Evolutionary conservation across 1,140 invertebrate species (phyloP).

Genomic region (Drosophila funebris): DNA sequence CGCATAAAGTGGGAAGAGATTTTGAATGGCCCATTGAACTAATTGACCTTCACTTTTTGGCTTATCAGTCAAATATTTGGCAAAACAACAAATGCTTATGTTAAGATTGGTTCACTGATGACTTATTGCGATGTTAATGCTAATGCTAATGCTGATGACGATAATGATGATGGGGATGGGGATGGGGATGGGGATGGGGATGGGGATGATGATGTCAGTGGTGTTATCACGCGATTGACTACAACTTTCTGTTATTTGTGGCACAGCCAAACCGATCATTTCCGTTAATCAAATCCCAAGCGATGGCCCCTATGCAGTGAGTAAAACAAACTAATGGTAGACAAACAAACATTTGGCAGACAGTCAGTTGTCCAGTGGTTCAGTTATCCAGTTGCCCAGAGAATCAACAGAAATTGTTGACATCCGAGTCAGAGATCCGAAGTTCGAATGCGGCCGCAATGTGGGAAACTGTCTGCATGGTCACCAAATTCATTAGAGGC

Average conservation of each 20-base stretch:
- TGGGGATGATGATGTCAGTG: conserved; percentile 44
- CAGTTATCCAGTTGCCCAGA: not conserved
- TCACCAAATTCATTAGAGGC: conserved; percentile 45
- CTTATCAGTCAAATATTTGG: conserved; percentile 47
- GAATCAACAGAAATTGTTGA: conserved; percentile 36
- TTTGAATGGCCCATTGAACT: conserved; percentile 44
- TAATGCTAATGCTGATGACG: conserved; percentile 1
- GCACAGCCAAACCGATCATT: conserved; percentile 28
- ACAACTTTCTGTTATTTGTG: not conserved
- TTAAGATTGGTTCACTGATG: not conserved
- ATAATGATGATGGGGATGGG: conserved; percentile 7
- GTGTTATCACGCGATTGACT: conserved; percentile 20
- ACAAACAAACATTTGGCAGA: conserved; percentile 16
- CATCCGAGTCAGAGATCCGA: conserved; percentile 40
- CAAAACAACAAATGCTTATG: conserved; percentile 23
- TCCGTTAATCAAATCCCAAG: conserved; percentile 18
- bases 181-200: no score
- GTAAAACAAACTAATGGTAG: not conserved
- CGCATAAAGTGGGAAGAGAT: conserved; percentile 3
- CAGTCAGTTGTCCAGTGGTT: not conserved
- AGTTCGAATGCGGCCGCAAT: no score
- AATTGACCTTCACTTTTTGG: conserved; percentile 29
- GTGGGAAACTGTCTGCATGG: conserved; percentile 3
- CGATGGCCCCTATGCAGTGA: conserved; percentile 11
- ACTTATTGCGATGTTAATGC: conserved; percentile 3